Percentiles rank a stretch among this genome's conserved stretches.
Conservation (phyloP, 2,113 vertebrate species). For the Asarcornis scutulata region DNA sequence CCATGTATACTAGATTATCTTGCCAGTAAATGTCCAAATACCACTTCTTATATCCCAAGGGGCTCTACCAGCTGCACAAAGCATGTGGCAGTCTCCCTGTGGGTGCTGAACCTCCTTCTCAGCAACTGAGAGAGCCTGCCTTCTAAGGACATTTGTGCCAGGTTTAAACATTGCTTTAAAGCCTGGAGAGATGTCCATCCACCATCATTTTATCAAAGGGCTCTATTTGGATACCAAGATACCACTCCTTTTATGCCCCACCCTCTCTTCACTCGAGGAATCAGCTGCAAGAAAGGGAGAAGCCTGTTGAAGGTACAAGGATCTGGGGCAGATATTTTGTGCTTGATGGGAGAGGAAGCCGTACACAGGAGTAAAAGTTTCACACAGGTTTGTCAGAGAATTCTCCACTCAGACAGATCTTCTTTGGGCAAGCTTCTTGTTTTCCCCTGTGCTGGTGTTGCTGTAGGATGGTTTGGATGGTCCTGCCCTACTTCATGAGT, state of each 20-base stretch:
- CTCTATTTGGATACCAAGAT: conserved; percentile 78
- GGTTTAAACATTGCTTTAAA: conserved; percentile 54
- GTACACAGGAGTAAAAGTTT: not conserved
- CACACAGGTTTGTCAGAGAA: not conserved
- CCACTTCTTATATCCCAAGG: conserved; percentile 75
- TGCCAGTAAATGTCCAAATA: conserved; percentile 73
- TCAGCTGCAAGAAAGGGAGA: conserved; percentile 1
- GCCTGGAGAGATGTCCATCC: conserved; percentile 71
- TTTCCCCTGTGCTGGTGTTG: not conserved
- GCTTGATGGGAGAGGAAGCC: no score
- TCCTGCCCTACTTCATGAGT: not conserved
- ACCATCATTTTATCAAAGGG: conserved; percentile 63
- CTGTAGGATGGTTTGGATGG: not conserved
- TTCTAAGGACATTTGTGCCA: conserved; percentile 67
- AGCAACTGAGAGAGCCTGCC: conserved; percentile 64
- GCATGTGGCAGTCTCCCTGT: conserved; percentile 77
- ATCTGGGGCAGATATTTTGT: not conserved
- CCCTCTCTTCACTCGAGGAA: conserved; percentile 78
- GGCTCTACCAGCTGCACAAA: conserved; percentile 77
- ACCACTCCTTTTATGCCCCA: conserved; percentile 83
- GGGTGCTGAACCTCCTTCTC: conserved; percentile 75
- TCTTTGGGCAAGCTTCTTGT: not conserved
- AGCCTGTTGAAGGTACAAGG: not conserved
- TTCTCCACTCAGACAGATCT: not conserved
- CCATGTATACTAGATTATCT: conserved; percentile 64